These are phyloP conservation scores for Sakesphorus luctuosus DNA, from an alignment of 2,113 vertebrate species.

Conservation along the genomic window DNA sequence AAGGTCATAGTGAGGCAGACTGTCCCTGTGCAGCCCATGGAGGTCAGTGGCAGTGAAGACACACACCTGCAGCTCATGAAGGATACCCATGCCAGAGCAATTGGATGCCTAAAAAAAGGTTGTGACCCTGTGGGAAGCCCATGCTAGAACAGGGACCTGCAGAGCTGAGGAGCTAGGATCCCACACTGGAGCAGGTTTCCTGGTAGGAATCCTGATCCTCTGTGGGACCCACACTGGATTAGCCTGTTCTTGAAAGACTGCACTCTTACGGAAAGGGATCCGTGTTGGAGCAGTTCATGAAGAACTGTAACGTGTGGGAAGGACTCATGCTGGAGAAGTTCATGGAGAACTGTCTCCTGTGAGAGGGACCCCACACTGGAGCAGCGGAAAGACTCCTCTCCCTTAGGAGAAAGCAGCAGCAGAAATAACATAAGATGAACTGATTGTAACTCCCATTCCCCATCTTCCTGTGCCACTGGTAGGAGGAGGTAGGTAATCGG, in stretches of 20 bases:
- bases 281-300: neutral
- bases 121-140: rapidly evolving
- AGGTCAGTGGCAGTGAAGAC: neutral
- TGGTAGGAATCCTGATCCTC: neutral
- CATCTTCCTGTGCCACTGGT: neutral
- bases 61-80: neutral
- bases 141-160: neutral
- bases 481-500: neutral
- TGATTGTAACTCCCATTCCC: neutral
- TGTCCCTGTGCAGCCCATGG: neutral
- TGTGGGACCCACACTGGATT: neutral
- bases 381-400: neutral
- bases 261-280: neutral
- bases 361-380: neutral
- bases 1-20: neutral
- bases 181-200: neutral
- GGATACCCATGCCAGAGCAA: neutral
- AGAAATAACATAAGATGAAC: neutral
- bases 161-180: neutral
- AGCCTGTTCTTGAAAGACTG: neutral
- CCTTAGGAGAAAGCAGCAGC: neutral
- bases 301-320: neutral
- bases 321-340: neutral
- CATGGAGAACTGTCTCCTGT: neutral
- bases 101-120: neutral